Base-by-base conservation (phyloP, 2,888 invertebrate species). In the Eremobia ochroleuca region DNA sequence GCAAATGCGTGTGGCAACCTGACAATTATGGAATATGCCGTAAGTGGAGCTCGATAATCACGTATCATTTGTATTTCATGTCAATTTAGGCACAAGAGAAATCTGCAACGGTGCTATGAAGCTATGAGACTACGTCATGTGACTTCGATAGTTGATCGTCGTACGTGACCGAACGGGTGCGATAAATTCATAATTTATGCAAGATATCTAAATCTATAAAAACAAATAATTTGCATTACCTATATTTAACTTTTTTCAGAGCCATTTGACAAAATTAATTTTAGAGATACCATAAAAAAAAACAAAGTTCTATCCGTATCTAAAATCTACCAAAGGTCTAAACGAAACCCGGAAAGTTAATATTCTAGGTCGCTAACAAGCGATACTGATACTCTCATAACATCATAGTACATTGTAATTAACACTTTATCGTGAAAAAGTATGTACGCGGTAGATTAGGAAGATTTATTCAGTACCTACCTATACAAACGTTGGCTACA, bases 1-100 rank as follows among this genome's bases (percentile, higher is more conserved):
- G 74, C 85, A 64, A 72, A 79, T 82, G 81, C 83, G 70, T 80
- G 85, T 84, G 68, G 62, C 77, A 81, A 85, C 72, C 78, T 75
- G 71, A 77, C 81, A 79, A 81, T 85, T 76, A 82, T 31, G 85
- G 81, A 81, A 61, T 69, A 76, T 85, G 81, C 71, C 81, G 34
- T 72, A 81, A 76, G 71, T 85, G 49, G 76, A 76, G 64, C 75
- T 85, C 55, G 40, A 69, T 81, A 55, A 76, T 68, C 71, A 72
- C 68, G 81, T 76, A 66, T 40, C 21, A 46, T 66, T 70, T 69
- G 31, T 59, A 43, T 68, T 77, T 64, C 64, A 49, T 72, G 68
- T 72, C 73, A 71, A 61, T 82, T 82, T 71, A 65, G 49, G 77
- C 31, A 65, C 28, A 55, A 77, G 52, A 49, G 55, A 76, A 62